Evolutionary conservation across 2,888 invertebrate species (phyloP).

Genomic region (Cistogaster globosa): DNA sequence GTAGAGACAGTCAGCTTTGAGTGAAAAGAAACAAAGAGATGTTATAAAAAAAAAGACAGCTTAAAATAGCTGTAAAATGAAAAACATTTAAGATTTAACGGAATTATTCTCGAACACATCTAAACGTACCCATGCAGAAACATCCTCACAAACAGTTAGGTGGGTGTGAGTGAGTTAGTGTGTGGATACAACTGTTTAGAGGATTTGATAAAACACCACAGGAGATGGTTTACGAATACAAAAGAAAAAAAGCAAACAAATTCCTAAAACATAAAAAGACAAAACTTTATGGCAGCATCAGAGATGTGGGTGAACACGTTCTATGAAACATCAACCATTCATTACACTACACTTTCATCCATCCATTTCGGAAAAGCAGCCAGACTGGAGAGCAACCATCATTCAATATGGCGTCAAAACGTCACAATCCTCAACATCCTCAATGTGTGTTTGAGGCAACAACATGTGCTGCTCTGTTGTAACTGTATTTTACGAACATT

Average conservation of each 20-base stretch:
- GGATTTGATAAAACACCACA: conserved; percentile 72
- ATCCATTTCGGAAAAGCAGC: conserved; percentile 14
- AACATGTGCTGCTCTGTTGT: conserved; percentile 66
- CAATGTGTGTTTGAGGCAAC: conserved; percentile 64
- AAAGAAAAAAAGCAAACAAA: conserved; percentile 31
- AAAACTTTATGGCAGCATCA: conserved; percentile 37
- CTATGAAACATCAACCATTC: conserved; percentile 54
- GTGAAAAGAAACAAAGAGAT: conserved; percentile 19
- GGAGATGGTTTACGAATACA: conserved; percentile 71
- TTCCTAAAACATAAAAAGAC: conserved; percentile 40
- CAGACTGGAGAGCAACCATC: conserved; percentile 56
- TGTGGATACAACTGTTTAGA: conserved; percentile 65
- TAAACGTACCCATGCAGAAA: neutral
- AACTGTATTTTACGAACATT: conserved; percentile 57
- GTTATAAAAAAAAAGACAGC: conserved; percentile 34
- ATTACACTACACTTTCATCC: conserved; percentile 21
- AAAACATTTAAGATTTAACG: conserved; percentile 65
- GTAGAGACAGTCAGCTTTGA: neutral
- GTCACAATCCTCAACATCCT: conserved; percentile 77
- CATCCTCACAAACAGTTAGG: neutral
- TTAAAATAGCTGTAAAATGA: conserved; percentile 62
- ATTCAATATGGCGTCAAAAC: conserved; percentile 81
- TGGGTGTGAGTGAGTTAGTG: neutral
- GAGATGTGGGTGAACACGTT: conserved; percentile 39
- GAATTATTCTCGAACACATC: conserved; percentile 41